Percentiles rank a stretch among this genome's conserved stretches.
Evolutionary conservation across 2,113 vertebrate species (phyloP).

Genomic region (Aviceda subcristata): DNA sequence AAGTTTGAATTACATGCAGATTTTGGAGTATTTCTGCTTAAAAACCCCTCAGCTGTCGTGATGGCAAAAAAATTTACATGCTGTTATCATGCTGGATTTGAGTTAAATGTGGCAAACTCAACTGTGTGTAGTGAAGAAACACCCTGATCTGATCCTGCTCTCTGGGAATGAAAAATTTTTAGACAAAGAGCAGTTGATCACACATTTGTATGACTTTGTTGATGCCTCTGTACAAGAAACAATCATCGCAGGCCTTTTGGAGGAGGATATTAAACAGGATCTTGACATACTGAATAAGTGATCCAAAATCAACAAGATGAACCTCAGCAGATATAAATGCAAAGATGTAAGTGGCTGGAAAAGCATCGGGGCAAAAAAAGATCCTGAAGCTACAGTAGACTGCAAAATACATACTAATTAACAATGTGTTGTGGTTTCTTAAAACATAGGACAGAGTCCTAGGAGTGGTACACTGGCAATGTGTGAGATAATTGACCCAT

Average conservation of each 20-base stretch:
- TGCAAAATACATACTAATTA: background rate
- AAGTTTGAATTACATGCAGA: background rate
- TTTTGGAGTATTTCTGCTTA: background rate
- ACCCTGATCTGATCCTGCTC: background rate
- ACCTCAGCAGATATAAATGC: background rate
- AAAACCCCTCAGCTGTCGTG: background rate
- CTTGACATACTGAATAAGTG: background rate
- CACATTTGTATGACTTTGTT: background rate
- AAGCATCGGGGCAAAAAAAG: background rate
- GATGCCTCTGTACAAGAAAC: background rate
- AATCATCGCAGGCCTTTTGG: accelerated
- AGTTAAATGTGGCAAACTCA: background rate
- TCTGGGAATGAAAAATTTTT: background rate
- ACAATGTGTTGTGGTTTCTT: background rate
- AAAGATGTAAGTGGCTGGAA: background rate
- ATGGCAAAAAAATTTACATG: background rate
- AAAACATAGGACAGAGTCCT: background rate
- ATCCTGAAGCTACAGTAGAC: background rate
- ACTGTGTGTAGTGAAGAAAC: background rate
- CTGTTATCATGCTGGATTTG: background rate
- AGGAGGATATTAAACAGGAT: background rate
- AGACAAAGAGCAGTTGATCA: background rate
- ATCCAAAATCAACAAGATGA: background rate
- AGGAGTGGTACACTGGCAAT: background rate
- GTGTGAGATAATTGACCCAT: background rate